phyloP scores from a whole-genome alignment of 2,888 invertebrate species.

The Scaptomyza polygonia region DNA sequence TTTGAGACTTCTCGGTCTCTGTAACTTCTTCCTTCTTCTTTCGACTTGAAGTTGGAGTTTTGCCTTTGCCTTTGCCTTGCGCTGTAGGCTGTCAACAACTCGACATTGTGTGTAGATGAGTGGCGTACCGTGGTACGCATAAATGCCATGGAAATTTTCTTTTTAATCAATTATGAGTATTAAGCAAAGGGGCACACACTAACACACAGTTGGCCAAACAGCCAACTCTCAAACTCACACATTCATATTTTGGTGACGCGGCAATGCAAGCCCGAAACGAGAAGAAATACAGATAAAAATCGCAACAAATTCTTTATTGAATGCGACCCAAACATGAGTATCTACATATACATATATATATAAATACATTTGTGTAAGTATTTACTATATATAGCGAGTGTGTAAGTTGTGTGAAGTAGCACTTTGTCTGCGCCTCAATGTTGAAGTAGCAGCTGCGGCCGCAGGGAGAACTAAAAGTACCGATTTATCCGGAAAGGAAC shows the following conservation, averaged over 20 bases:
- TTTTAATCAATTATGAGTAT: slow-evolving; percentile 80
- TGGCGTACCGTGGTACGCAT: slow-evolving; percentile 78
- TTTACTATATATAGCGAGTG: slow-evolving; percentile 5
- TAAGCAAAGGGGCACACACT: slow-evolving; percentile 60
- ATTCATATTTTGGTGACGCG: slow-evolving; percentile 53
- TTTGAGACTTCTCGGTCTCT: background rate
- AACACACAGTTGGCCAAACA: slow-evolving; percentile 30
- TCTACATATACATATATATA: background rate
- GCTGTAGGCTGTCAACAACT: slow-evolving; percentile 71
- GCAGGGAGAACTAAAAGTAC: slow-evolving; percentile 7
- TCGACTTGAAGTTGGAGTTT: background rate
- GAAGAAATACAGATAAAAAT: slow-evolving; percentile 69
- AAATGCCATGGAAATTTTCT: slow-evolving; percentile 80
- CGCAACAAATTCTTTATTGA: slow-evolving; percentile 80
- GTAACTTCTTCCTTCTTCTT: background rate
- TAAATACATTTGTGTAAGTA: background rate
- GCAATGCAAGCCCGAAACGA: slow-evolving; percentile 44
- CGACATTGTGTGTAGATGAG: slow-evolving; percentile 75
- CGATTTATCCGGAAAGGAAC: background rate
- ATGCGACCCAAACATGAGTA: slow-evolving; percentile 36
- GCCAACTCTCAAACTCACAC: slow-evolving; percentile 23
- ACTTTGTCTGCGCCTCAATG: slow-evolving; percentile 71
- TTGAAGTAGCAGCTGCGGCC: slow-evolving; percentile 58
- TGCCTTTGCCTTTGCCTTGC: slow-evolving; percentile 3
- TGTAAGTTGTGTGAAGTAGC: slow-evolving; percentile 68